Evolutionary conservation across 2,113 vertebrate species (phyloP), one percentile per base, ranked within the genome.

Genomic region (Pollachius pollachius): DNA sequence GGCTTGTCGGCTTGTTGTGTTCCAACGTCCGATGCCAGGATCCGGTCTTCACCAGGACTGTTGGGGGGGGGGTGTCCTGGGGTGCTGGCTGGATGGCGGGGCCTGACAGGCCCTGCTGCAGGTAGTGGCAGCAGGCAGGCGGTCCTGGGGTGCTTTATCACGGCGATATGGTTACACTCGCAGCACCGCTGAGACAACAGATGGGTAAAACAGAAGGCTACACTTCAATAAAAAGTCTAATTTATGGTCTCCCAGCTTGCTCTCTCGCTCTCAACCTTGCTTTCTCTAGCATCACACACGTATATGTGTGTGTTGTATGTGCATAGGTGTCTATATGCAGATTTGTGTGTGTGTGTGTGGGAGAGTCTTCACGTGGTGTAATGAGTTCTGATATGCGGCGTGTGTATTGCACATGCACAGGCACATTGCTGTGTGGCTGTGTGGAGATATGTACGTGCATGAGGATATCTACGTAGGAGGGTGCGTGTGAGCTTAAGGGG

Each of bases 161-260:
- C 67, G 67, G 67, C 71, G 75, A 84, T 83, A 85, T 77, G 85
- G 85, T 87, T 84, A 82, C 70, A 73, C 67, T 84, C 82, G 9
- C 79, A 74, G 84, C 71, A 59, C 67, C 78, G 89, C 89, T 89
- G 89, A 87, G 81, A 59, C 84, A 85, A 87, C 85, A 85, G 52
- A 74, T 81, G 71, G 68, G 63, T 74, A 73, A 86, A 85, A 80
- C 77, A 81, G 82, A 77, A 67, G 81, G 80, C 83, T 73, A 72
- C 79, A 76, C 87, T 82, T 89, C 79, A 85, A 74, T 89, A 82
- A 81, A 81, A 81, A 70, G 60, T 73, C 69, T 57, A 67, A 89
- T 90, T 87, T 85, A 88, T 82, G 76, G 77, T 71, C 76, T 72
- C 41, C 41, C 58, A 0, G 48, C 67, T 8, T 30, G n/a, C 70